Evolutionary conservation across 2,113 vertebrate species (phyloP).

Genomic region (Fregetta grallaria): DNA sequence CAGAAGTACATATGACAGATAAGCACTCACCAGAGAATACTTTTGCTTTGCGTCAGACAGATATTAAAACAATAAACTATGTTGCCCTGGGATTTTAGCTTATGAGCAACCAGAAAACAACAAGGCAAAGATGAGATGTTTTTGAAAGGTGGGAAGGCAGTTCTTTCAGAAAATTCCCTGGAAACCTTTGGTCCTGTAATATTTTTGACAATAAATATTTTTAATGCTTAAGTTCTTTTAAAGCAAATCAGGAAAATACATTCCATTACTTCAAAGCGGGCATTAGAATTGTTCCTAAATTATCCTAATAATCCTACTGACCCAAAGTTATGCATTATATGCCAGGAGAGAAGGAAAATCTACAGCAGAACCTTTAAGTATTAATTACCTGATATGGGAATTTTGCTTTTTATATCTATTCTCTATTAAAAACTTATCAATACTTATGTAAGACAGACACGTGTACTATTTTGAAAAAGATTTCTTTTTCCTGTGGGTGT

Average conservation of each 20-base stretch:
- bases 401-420: neutral
- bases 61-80: constrained; percentile 86
- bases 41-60: constrained; percentile 74
- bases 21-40: constrained; percentile 75
- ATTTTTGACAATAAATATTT: constrained; percentile 38
- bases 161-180: constrained; percentile 52
- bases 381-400: neutral
- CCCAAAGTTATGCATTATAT: neutral
- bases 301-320: neutral
- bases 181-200: constrained; percentile 38
- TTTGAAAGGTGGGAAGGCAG: constrained; percentile 68
- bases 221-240: constrained; percentile 15
- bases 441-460: neutral
- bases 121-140: constrained; percentile 74
- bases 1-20: constrained; percentile 79
- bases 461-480: neutral
- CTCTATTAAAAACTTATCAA: neutral
- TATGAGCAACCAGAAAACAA: constrained; percentile 64
- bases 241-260: neutral
- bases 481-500: neutral
- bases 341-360: neutral
- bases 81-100: constrained; percentile 71
- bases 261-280: neutral
- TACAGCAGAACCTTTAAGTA: neutral
- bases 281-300: neutral